These are phyloP conservation scores for Rhyzopertha dominica DNA, from an alignment of 1,140 invertebrate species.

Conservation along the genomic window DNA sequence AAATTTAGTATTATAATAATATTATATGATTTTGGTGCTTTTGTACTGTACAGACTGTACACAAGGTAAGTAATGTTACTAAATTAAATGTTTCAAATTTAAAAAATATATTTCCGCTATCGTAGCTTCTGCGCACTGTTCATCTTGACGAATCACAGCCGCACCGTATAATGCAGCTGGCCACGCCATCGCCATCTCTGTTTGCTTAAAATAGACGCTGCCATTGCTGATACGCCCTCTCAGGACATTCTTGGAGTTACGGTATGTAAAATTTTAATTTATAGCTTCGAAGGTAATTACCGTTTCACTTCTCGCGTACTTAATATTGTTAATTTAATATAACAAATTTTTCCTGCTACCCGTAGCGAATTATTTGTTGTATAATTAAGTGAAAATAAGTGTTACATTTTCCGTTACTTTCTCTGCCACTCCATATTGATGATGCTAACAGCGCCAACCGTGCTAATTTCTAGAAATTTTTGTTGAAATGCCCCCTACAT, in stretches of 20 bases:
- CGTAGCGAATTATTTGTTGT: no score
- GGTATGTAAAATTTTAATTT: constrained; percentile 32
- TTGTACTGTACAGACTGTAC: neutral
- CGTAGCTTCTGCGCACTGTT: constrained; percentile 7
- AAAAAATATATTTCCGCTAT: constrained; percentile 7
- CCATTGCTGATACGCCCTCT: constrained; percentile 51
- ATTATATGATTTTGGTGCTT: neutral
- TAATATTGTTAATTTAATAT: no score
- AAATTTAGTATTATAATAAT: neutral
- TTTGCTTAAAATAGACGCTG: constrained; percentile 40
- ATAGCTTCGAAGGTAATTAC: no score
- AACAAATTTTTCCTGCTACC: no score
- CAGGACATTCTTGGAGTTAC: constrained; percentile 51
- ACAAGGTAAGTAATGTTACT: neutral
- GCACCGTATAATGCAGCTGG: constrained; percentile 5
- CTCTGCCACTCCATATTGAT: constrained; percentile 65
- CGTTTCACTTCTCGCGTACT: no score
- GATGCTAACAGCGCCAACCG: constrained; percentile 66
- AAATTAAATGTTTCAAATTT: constrained; percentile 1
- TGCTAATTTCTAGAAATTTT: constrained; percentile 67
- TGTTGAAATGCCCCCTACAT: constrained; percentile 62
- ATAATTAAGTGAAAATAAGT: no score
- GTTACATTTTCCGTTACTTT: no score
- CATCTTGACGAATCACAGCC: constrained; percentile 5
- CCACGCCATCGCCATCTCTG: constrained; percentile 45